Percentiles rank a stretch among this genome's conserved stretches.
phyloP scores from a whole-genome alignment of 1,140 invertebrate species.

The Bombus terrestris region DNA sequence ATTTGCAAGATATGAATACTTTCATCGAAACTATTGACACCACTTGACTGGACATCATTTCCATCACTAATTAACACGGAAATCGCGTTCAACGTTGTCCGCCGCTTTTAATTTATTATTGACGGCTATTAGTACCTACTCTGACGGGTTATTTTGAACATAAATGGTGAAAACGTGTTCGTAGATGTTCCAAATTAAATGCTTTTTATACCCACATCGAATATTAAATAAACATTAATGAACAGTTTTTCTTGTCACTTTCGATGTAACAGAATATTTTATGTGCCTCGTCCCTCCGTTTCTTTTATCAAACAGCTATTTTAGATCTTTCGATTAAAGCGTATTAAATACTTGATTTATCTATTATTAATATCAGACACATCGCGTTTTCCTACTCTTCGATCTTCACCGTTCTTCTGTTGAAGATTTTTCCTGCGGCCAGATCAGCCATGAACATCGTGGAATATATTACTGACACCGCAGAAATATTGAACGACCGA shows the following conservation, averaged over 20 bases:
- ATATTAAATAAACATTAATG: neutral
- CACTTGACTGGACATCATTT: neutral
- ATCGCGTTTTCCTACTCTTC: neutral
- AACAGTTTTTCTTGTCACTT: neutral
- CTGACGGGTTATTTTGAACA: neutral
- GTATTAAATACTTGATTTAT: neutral
- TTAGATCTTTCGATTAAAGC: neutral
- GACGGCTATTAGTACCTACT: slow-evolving; percentile 7
- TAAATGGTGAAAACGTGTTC: neutral
- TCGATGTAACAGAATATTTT: neutral
- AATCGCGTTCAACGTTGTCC: slow-evolving; percentile 15
- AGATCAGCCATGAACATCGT: slow-evolving; percentile 35
- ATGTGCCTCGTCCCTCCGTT: too few species aligned
- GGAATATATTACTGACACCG: slow-evolving; percentile 50
- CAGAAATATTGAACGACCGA: neutral
- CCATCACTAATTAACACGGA: slow-evolving; percentile 25
- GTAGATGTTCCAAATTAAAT: neutral
- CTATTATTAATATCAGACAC: neutral
- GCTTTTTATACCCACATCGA: neutral
- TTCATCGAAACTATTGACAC: slow-evolving; percentile 1
- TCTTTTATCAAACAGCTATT: neutral
- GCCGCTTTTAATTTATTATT: slow-evolving; percentile 38
- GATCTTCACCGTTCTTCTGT: neutral
- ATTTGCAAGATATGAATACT: slow-evolving; percentile 12
- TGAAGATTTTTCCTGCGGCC: neutral